Base-by-base conservation (phyloP, 2,113 vertebrate genomes). In the Cottus gobio region DNA sequence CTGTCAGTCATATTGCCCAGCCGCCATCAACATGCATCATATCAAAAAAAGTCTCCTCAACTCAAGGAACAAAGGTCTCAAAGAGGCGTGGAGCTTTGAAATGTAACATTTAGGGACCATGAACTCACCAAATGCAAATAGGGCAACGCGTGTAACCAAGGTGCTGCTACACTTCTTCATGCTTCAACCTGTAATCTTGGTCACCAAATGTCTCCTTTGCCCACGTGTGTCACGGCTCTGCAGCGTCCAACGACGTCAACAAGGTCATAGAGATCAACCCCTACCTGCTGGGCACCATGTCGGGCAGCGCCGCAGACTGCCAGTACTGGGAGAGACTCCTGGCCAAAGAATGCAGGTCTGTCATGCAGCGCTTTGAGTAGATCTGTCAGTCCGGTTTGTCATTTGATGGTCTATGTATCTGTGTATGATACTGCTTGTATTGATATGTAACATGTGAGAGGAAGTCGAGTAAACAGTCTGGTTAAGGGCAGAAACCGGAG, bases 191-290 rank as follows among this genome's bases (percentile, higher is more conserved):
- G 3, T 20, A 44, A 5, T 74, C 2, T 22, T 13, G 9, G 10
- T 44, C 22, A 37, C 20, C 20, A 8, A 80, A n/a, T n/a, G 12
- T 75, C 31, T 71, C 18, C 8, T 57, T 31, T 71, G 26, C 13
- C 37, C 3, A 8, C 34, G 58, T 26, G 0, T 69, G 31, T 65
- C 37, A 2, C 7, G 5, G 20, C 39, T 61, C 42, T 61, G 8
- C 83, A 97, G 96, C 0, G 0, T 87, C 87, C 15, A 74, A 92
- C 0, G 77, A 82, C 34, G 22, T 3, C 6, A 97, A 97, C 83
- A 97, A 97, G 85, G 97, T 97, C 64, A 97, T 97, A 11, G 96
- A 97, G 90, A 97, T 97, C 83, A 97, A 97, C 85, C 87, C 96
- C 0, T 97, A 96, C 92, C 93, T 97, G 83, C 91, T 97, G 69